phyloP scores from a whole-genome alignment of 2,797 vertebrate genomes.

The Masticophis lateralis region DNA sequence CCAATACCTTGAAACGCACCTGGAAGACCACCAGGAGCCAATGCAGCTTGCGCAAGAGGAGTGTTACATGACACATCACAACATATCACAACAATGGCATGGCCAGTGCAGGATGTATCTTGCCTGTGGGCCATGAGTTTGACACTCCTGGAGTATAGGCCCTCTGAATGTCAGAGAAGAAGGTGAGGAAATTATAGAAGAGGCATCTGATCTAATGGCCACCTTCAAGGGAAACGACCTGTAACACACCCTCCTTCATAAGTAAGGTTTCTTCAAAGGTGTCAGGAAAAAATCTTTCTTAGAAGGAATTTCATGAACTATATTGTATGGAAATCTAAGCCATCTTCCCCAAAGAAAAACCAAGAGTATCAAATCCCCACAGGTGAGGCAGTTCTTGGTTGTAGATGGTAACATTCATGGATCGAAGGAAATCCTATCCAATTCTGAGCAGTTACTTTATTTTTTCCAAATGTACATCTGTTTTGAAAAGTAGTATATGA shows the following conservation, averaged over 20 bases:
- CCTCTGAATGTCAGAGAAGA: background rate
- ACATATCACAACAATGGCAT: too few species aligned
- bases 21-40: too few species aligned
- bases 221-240: background rate
- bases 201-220: background rate
- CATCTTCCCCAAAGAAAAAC: background rate
- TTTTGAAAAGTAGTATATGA: background rate
- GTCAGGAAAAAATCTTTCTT: background rate
- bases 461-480: background rate
- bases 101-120: too few species aligned
- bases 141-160: background rate
- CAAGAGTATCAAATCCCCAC: background rate
- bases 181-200: background rate
- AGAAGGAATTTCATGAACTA: background rate
- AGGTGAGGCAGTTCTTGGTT: background rate
- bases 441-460: background rate
- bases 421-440: background rate
- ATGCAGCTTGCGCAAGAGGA: too few species aligned
- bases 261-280: background rate
- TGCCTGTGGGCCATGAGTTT: too few species aligned
- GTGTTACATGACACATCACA: too few species aligned
- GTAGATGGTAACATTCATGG: too few species aligned
- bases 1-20: too few species aligned
- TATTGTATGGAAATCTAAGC: background rate
- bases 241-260: background rate